Evolutionary conservation across 2,888 invertebrate species (phyloP).

Genomic region (Epirrita christyi): DNA sequence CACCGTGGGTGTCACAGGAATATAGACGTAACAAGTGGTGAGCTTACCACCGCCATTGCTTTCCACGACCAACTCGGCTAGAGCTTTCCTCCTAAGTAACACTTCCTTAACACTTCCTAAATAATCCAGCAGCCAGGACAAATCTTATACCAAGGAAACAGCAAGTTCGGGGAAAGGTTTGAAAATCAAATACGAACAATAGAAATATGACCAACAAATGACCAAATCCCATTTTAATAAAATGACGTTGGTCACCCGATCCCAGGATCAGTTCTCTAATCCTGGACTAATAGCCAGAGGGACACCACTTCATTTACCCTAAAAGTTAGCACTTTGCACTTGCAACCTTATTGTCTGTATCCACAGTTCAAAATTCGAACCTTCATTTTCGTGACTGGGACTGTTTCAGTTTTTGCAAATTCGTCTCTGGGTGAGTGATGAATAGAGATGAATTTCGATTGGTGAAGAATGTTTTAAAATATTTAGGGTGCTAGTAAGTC

Average conservation of each 20-base stretch:
- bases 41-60: no score
- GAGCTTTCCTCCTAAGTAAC: no score
- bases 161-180: no score
- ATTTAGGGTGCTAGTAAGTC: slow-evolving; percentile 65
- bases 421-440: neutral
- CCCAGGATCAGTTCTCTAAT: slow-evolving; percentile 76
- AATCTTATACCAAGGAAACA: no score
- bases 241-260: slow-evolving; percentile 79
- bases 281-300: slow-evolving; percentile 77
- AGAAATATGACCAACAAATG: slow-evolving; percentile 72
- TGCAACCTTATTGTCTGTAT: slow-evolving; percentile 28
- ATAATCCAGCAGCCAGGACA: no score
- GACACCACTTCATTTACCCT: slow-evolving; percentile 49
- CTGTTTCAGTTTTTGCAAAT: neutral
- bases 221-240: slow-evolving; percentile 77
- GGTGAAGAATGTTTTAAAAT: slow-evolving; percentile 42
- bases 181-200: slow-evolving; percentile 49
- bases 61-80: no score
- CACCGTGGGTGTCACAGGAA: no score
- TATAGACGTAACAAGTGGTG: no score
- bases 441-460: slow-evolving; percentile 45
- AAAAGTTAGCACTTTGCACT: slow-evolving; percentile 19
- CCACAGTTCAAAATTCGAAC: slow-evolving; percentile 22
- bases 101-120: no score
- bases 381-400: neutral